A percentile compares a stretch with the other conserved stretches of the same genome.
Conservation (phyloP, 2,888 invertebrate species). For the Elegia similella region DNA sequence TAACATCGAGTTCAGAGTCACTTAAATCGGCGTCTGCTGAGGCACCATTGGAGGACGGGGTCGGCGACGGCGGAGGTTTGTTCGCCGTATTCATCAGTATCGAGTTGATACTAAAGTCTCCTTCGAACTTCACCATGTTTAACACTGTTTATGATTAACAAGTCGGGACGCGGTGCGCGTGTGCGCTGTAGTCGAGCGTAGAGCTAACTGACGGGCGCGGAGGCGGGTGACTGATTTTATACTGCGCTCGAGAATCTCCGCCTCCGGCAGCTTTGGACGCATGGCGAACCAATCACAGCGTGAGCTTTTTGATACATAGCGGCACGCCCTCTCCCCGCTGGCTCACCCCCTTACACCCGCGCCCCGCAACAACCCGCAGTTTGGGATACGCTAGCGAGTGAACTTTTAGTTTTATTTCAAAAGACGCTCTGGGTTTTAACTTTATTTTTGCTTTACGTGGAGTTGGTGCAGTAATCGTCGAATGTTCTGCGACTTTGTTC, state of each 20-base stretch:
- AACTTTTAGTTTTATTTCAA: constrained; percentile 17
- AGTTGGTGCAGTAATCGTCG: neutral
- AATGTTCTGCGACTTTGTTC: neutral
- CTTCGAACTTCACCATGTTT: constrained; percentile 81
- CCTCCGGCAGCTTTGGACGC: constrained; percentile 49
- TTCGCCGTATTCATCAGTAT: constrained; percentile 84
- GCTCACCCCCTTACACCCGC: constrained; percentile 17
- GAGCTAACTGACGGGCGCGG: constrained; percentile 71
- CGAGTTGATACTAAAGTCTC: constrained; percentile 91
- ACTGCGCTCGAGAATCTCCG: constrained; percentile 45
- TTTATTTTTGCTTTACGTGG: neutral
- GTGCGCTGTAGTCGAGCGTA: constrained; percentile 59
- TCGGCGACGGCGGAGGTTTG: constrained; percentile 68
- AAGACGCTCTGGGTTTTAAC: neutral
- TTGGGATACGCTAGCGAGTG: neutral
- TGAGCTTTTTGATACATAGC: constrained; percentile 69
- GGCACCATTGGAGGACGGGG: constrained; percentile 61
- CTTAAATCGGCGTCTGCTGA: constrained; percentile 72
- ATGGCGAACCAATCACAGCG: constrained; percentile 45
- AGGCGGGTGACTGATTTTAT: constrained; percentile 66
- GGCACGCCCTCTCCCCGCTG: constrained; percentile 45
- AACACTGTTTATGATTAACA: constrained; percentile 35
- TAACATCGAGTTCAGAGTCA: constrained; percentile 89
- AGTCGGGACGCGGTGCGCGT: constrained; percentile 47
- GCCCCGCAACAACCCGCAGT: constrained; percentile 22